Conservation (phyloP, 30 jellyfish, hydroid and myxozoan genomes). For the Calvadosia cruxmelitensis region DNA sequence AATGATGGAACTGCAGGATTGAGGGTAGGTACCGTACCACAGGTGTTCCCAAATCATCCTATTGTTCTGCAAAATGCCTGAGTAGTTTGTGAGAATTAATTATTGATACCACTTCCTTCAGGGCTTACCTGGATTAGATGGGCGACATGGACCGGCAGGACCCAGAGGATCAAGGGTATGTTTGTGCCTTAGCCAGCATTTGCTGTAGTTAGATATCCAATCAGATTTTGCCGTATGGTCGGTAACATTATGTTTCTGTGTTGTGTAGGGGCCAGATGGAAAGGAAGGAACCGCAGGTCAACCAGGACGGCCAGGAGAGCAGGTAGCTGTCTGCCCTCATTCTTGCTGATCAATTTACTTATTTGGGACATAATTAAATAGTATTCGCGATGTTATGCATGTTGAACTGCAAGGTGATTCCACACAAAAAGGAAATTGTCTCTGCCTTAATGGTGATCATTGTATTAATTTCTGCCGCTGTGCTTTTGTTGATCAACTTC, state of each 20-base stretch:
- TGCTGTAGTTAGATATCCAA: background rate
- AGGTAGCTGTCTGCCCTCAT: slow-evolving; percentile 54
- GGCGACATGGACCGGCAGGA: background rate
- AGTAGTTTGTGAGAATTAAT: too few relatives aligned
- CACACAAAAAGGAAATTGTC: too few relatives aligned
- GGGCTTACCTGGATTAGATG: background rate
- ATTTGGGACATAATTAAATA: too few relatives aligned
- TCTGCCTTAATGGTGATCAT: too few relatives aligned
- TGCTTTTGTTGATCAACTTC: background rate
- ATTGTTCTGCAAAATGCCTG: too few relatives aligned
- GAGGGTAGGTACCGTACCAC: slow-evolving; percentile 7
- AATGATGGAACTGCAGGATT: slow-evolving; percentile 42
- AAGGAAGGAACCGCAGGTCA: slow-evolving; percentile 62
- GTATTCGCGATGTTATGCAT: too few relatives aligned
- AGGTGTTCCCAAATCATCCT: too few relatives aligned
- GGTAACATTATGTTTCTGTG: background rate
- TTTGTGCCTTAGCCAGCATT: background rate
- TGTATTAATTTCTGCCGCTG: background rate
- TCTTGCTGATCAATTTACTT: too few relatives aligned
- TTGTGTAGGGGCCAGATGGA: slow-evolving; percentile 45
- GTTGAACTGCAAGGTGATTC: too few relatives aligned
- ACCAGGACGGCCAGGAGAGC: slow-evolving; percentile 80
- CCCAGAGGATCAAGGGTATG: background rate
- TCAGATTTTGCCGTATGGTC: too few relatives aligned
- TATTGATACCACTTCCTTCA: too few relatives aligned